phyloP scores from a whole-genome alignment of 2,888 invertebrate genomes.

The Oscheius sp. region DNA sequence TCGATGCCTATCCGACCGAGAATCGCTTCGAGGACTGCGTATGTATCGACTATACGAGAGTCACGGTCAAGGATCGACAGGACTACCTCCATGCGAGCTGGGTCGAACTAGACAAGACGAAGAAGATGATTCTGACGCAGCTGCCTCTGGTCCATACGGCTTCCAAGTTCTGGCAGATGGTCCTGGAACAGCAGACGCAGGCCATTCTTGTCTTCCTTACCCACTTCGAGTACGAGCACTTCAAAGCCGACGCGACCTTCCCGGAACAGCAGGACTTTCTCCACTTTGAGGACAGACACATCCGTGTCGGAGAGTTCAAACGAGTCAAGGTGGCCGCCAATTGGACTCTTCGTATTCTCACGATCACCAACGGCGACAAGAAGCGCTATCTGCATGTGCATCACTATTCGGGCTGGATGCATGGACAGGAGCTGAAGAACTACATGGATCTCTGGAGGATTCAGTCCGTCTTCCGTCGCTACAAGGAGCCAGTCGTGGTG shows the following conservation, averaged over 20 bases:
- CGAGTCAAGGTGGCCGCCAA: slow-evolving; percentile 39
- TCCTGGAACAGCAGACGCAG: slow-evolving; percentile 48
- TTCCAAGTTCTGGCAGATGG: slow-evolving; percentile 58
- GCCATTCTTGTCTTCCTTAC: slow-evolving; percentile 51
- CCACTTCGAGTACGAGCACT: slow-evolving; percentile 43
- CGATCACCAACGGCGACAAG: slow-evolving; percentile 43
- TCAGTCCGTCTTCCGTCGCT: slow-evolving; percentile 43
- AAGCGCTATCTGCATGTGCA: slow-evolving; percentile 48
- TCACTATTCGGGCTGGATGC: slow-evolving; percentile 47
- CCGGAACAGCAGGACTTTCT: slow-evolving; percentile 52
- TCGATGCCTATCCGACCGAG: slow-evolving; percentile 28
- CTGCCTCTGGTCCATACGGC: slow-evolving; percentile 51
- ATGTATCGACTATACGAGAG: slow-evolving; percentile 59
- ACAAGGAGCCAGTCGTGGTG: slow-evolving; percentile 47
- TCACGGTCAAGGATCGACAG: slow-evolving; percentile 35
- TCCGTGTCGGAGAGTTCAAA: slow-evolving; percentile 54
- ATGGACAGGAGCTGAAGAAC: slow-evolving; percentile 40
- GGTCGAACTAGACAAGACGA: slow-evolving; percentile 42
- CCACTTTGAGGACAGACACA: slow-evolving; percentile 42
- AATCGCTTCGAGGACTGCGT: slow-evolving; percentile 48
- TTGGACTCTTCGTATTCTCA: slow-evolving; percentile 46
- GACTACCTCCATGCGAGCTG: slow-evolving; percentile 55
- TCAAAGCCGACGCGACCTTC: slow-evolving; percentile 43
- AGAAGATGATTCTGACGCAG: slow-evolving; percentile 51
- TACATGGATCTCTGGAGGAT: slow-evolving; percentile 44